These are phyloP conservation scores for Falco berigora DNA, from an alignment of 2,797 vertebrate species.

Conservation along the genomic window DNA sequence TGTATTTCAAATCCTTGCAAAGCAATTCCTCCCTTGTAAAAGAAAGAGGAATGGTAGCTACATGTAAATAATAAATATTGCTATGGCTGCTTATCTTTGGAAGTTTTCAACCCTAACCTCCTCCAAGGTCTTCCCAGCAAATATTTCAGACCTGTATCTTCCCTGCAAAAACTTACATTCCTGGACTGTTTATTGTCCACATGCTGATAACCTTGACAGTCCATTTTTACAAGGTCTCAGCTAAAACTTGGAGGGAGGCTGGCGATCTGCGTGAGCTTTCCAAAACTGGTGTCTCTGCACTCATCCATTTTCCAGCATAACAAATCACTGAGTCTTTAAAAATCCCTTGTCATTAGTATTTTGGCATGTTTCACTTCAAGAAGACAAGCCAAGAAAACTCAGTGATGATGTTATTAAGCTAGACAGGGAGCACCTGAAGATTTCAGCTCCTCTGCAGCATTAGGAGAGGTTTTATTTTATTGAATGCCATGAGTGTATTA, in stretches of 20 bases:
- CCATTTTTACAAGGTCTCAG: conserved; percentile 42
- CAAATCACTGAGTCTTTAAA: conserved; percentile 5
- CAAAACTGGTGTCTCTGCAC: background rate
- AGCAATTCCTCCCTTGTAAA: background rate
- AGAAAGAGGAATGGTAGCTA: background rate
- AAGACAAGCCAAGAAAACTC: conserved; percentile 21
- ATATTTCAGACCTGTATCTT: background rate
- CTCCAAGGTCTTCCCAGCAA: conserved; percentile 8
- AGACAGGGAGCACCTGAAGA: conserved; percentile 42
- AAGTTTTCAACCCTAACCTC: conserved; percentile 15
- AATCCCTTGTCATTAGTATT: conserved; percentile 28
- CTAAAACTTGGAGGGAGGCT: background rate
- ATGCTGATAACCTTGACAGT: background rate
- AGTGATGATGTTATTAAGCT: conserved; percentile 26
- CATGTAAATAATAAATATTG: conserved; percentile 27
- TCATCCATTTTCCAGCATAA: background rate
- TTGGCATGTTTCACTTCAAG: conserved; percentile 36
- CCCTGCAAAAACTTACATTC: conserved; percentile 31
- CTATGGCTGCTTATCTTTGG: background rate
- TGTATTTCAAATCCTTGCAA: conserved; percentile 11
- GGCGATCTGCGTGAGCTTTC: background rate
- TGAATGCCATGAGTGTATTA: background rate
- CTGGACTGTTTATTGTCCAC: conserved; percentile 9
- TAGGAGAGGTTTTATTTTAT: conserved; percentile 14
- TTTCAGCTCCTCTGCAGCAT: conserved; percentile 25